phyloP scores from a whole-genome alignment of 2,888 invertebrate genomes.

The Lagria hirta region DNA sequence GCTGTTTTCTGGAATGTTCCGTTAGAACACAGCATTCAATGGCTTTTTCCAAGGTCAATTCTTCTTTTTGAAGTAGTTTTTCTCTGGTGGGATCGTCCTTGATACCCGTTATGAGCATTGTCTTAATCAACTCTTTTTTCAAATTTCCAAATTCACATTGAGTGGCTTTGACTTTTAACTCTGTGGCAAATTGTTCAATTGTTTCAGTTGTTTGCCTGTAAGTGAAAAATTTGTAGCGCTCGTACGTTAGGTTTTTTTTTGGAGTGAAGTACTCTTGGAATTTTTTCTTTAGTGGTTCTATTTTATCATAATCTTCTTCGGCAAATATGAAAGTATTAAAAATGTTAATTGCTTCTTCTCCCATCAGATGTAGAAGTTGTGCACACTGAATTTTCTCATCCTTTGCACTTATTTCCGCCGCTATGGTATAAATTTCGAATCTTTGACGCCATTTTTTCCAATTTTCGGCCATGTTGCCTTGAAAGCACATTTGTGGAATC shows the following conservation, averaged over 20 bases:
- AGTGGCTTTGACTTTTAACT: conserved; percentile 13
- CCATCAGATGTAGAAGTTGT: conserved; percentile 30
- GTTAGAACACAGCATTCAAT: conserved; percentile 11
- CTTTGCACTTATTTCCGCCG: conserved; percentile 29
- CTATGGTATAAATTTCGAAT: conserved; percentile 32
- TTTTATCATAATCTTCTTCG: conserved; percentile 28
- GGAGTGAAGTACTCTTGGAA: conserved; percentile 15
- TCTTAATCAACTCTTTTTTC: conserved; percentile 14
- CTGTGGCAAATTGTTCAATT: conserved; percentile 18
- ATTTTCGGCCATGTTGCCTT: conserved; percentile 27
- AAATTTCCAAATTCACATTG: conserved; percentile 18
- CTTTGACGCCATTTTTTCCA: conserved; percentile 33
- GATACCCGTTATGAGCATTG: conserved; percentile 20
- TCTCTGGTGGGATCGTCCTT: conserved; percentile 11
- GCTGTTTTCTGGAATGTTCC: conserved; percentile 8
- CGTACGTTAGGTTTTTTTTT: conserved; percentile 13
- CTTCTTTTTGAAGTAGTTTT: conserved; percentile 17
- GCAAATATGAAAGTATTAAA: conserved; percentile 32
- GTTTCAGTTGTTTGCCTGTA: conserved; percentile 8
- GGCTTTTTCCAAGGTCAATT: conserved; percentile 4
- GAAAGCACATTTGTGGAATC: too few species aligned
- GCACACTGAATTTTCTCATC: conserved; percentile 25
- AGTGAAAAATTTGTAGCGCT: conserved; percentile 16
- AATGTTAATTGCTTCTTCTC: conserved; percentile 33
- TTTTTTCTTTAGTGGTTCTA: conserved; percentile 20